These are phyloP conservation scores for Bubo blakistoni DNA, from an alignment of 2,113 vertebrate genomes.

Conservation along the genomic window DNA sequence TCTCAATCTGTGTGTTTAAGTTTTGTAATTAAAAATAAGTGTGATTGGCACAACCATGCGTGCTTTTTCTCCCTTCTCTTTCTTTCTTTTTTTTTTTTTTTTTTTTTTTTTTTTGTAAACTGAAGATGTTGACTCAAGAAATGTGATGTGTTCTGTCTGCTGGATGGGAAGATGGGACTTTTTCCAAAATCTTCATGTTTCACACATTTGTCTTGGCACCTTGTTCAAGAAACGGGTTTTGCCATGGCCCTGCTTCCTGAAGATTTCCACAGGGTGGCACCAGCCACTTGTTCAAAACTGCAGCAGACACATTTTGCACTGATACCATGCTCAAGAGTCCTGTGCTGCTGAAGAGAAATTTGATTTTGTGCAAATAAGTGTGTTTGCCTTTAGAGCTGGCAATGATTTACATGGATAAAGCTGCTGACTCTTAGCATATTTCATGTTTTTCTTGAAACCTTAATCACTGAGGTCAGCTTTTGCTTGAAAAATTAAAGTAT, in stretches of 20 bases:
- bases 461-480: neutral
- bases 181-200: neutral
- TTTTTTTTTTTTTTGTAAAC: neutral
- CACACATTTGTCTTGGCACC: fast-evolving
- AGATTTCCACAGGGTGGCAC: slow-evolving; percentile 46
- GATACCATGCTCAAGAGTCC: fast-evolving
- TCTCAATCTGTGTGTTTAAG: neutral
- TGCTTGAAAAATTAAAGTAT: neutral
- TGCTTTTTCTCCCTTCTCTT: neutral
- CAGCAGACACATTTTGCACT: neutral
- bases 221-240: neutral
- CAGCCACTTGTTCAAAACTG: neutral
- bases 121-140: neutral
- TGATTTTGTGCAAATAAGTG: neutral
- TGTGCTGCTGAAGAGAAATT: neutral
- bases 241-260: neutral
- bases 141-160: neutral
- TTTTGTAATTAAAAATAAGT: neutral
- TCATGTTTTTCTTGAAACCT: neutral
- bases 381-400: neutral
- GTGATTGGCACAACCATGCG: fast-evolving
- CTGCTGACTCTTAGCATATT: neutral
- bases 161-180: neutral
- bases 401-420: neutral
- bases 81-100: neutral